Conservation (phyloP, 2,797 vertebrate genomes). For the Loris lydekkerianus region DNA sequence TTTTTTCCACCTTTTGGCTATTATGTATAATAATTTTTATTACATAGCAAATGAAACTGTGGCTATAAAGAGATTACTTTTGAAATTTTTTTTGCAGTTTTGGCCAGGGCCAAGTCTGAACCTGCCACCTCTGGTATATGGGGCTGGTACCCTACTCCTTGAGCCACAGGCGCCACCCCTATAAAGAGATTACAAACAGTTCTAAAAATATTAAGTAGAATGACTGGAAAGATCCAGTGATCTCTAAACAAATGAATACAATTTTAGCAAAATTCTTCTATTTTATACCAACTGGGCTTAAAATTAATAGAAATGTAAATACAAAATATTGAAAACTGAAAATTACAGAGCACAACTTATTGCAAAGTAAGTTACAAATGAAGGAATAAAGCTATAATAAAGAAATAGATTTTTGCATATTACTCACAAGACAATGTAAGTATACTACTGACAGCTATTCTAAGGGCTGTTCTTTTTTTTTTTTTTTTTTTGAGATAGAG, state of each 20-base stretch:
- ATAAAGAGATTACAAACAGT: constrained; percentile 18
- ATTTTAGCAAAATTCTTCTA: constrained; percentile 9
- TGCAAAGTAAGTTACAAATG: not conserved
- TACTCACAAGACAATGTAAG: not conserved
- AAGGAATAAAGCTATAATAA: constrained; percentile 24
- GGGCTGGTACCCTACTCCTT: no score
- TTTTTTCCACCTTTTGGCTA: constrained; percentile 36
- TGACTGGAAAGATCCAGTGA: not conserved
- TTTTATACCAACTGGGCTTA: constrained; percentile 43
- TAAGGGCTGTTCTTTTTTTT: not conserved
- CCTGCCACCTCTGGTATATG: no score
- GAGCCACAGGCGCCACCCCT: not conserved
- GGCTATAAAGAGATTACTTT: constrained; percentile 15
- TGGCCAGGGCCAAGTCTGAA: no score
- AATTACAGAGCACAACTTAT: not conserved
- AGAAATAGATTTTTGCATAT: not conserved
- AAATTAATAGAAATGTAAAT: constrained; percentile 43
- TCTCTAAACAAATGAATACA: not conserved
- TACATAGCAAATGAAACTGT: not conserved
- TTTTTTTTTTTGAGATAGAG: not conserved
- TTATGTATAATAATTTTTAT: not conserved
- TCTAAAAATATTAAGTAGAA: constrained; percentile 30
- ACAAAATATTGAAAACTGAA: constrained; percentile 24
- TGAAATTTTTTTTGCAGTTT: no score
- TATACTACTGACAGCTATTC: constrained; percentile 15